phyloP scores from a whole-genome alignment of 1,140 invertebrate genomes.

The Cephus cinctus region DNA sequence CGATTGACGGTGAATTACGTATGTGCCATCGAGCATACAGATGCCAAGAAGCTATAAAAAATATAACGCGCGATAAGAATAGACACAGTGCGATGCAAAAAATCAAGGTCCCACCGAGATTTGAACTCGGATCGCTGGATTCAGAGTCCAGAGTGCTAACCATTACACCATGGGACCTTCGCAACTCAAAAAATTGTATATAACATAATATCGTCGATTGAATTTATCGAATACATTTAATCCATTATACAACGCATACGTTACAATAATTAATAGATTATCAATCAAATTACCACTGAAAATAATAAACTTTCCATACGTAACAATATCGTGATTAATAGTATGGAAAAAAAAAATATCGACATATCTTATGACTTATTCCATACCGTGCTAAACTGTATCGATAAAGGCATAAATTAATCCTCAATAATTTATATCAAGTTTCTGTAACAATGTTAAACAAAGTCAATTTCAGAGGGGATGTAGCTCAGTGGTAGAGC shows the following conservation, averaged over 20 bases:
- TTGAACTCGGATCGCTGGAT: constrained; percentile 88
- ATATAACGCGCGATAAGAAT: background rate
- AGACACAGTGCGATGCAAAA: too few species aligned
- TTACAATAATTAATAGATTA: too few species aligned
- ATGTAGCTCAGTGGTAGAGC: constrained; percentile 59
- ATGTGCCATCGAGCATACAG: too few species aligned
- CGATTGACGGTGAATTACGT: too few species aligned
- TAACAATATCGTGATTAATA: background rate
- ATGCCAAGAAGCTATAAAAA: too few species aligned
- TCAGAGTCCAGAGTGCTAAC: constrained; percentile 91
- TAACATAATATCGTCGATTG: background rate
- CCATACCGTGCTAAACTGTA: background rate
- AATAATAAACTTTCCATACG: background rate
- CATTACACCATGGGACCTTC: constrained; percentile 86
- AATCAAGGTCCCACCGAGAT: constrained; percentile 75
- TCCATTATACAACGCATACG: too few species aligned
- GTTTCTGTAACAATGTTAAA: background rate
- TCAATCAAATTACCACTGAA: background rate
- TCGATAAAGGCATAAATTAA: background rate
- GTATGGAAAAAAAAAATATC: background rate
- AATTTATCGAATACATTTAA: background rate
- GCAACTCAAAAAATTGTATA: too few species aligned
- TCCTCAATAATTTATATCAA: background rate
- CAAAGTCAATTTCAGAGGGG: constrained; percentile 30
- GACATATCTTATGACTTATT: background rate